Evolutionary conservation across 1,140 invertebrate genomes (phyloP), one percentile per base, ranked within the genome.

Genomic region (Potamilus streckersoni): DNA sequence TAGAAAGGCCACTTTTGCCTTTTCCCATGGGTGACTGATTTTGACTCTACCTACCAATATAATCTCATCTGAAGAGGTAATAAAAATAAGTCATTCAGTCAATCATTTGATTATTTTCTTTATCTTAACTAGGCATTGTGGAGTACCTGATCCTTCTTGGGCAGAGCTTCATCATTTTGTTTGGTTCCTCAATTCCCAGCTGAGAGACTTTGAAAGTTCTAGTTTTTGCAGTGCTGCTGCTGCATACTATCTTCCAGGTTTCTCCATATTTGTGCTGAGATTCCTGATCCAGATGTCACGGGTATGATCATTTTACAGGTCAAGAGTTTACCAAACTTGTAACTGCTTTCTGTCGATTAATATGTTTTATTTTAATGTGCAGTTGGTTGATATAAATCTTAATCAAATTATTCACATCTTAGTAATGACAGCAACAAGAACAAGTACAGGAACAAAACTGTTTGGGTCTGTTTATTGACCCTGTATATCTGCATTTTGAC

Each of bases 111-210:
- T 72, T 8, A 23, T 79, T 62, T 72, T 74, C 27, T 31, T 31
- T 31, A 31, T 31, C 27, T 31, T 31, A 31, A 76, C 17, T 69
- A 85, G 82, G 57, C 78, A 85, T 72, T 88, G 84, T 80, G 85
- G 85, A 14, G 67, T 86, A 55, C 17, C 66, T 14, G 78, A 88
- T 64, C 86, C 86, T 31, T 86, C 83, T n/a, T 88, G 86, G 86
- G 70, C 82, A n/a, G 86, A 88, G 73, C 74, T 88, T 12, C 79
- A 78, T 59, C 82, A 86, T 76, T 88, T 84, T 84, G 82, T 84
- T 1, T 74, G 67, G 62, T 88, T 88, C 72, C 80, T 87, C 14
- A 84, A 87, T 74, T 81, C 74, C n/a, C 86, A 88, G 65, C 74
- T 88, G 31, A 31, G 68, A 20, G 78, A 84, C 65, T 84, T 74